Percentiles rank a stretch among this genome's conserved stretches.
phyloP scores from a whole-genome alignment of 2,113 vertebrate species.

The Ahaetulla prasina region DNA sequence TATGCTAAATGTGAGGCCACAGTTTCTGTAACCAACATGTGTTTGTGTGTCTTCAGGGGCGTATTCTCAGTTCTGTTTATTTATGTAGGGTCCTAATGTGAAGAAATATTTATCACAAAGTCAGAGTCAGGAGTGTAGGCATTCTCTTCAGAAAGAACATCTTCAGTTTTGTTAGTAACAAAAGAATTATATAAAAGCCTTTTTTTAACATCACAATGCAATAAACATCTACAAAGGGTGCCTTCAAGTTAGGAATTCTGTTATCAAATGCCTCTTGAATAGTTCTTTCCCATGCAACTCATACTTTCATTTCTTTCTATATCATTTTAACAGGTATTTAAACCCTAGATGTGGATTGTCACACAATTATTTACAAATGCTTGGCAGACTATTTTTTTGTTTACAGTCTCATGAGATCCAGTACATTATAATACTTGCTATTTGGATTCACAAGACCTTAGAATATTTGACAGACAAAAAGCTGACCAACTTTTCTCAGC shows the following conservation, averaged over 20 bases:
- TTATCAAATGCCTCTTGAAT: constrained; percentile 34
- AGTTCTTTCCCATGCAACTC: constrained; percentile 24
- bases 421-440: constrained; percentile 21
- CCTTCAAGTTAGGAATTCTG: constrained; percentile 4
- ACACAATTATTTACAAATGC: constrained; percentile 7
- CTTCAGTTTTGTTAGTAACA: neutral
- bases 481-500: constrained; percentile 36
- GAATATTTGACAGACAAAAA: constrained; percentile 13
- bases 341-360: neutral
- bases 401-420: neutral
- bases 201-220: neutral
- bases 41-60: neutral
- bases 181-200: constrained; percentile 3
- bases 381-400: constrained; percentile 14
- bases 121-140: neutral
- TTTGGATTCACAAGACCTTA: constrained; percentile 16
- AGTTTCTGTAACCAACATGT: neutral
- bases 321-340: constrained; percentile 8
- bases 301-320: constrained; percentile 39
- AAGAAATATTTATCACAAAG: neutral
- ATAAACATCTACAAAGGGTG: constrained; percentile 12
- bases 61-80: neutral
- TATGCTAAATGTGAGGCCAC: neutral
- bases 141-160: neutral
- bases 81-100: neutral